A percentile compares a stretch with the other conserved stretches of the same genome.
Conservation (phyloP, 2,888 invertebrate genomes). For the Eudemis profundana region DNA sequence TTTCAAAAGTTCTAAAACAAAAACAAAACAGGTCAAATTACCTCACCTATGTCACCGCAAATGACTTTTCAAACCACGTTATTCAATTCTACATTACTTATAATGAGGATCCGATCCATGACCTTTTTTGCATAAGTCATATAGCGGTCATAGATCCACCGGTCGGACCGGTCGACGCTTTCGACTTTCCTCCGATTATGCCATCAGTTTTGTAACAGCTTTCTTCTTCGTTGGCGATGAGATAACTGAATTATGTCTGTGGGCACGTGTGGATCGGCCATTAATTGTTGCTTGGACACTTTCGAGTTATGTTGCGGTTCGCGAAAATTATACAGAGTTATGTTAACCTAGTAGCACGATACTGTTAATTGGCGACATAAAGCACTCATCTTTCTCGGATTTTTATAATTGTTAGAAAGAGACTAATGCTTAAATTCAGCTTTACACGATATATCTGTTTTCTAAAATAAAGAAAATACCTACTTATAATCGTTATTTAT, state of each 20-base stretch:
- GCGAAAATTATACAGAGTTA: constrained; percentile 5
- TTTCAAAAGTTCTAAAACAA: neutral
- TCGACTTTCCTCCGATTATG: constrained; percentile 78
- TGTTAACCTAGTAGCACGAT: neutral
- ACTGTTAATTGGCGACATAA: too few relatives aligned
- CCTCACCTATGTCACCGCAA: constrained; percentile 1
- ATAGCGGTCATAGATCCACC: constrained; percentile 38
- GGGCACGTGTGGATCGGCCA: constrained; percentile 29
- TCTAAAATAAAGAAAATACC: too few relatives aligned
- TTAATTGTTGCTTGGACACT: constrained; percentile 38
- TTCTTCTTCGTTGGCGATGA: constrained; percentile 74
- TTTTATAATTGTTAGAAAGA: too few relatives aligned
- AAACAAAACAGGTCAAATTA: constrained; percentile 11
- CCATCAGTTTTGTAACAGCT: constrained; percentile 76
- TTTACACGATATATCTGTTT: too few relatives aligned
- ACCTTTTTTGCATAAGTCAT: constrained; percentile 55
- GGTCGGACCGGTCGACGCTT: constrained; percentile 72
- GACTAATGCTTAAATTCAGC: too few relatives aligned
- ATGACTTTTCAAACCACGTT: neutral
- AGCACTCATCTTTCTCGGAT: too few relatives aligned
- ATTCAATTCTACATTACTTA: constrained; percentile 7
- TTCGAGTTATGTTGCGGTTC: neutral
- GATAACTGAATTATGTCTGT: constrained; percentile 64
- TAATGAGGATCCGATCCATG: constrained; percentile 19
- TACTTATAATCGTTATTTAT: too few relatives aligned